phyloP scores from a whole-genome alignment of 2,888 invertebrate genomes.

The Uropetala carovei region DNA sequence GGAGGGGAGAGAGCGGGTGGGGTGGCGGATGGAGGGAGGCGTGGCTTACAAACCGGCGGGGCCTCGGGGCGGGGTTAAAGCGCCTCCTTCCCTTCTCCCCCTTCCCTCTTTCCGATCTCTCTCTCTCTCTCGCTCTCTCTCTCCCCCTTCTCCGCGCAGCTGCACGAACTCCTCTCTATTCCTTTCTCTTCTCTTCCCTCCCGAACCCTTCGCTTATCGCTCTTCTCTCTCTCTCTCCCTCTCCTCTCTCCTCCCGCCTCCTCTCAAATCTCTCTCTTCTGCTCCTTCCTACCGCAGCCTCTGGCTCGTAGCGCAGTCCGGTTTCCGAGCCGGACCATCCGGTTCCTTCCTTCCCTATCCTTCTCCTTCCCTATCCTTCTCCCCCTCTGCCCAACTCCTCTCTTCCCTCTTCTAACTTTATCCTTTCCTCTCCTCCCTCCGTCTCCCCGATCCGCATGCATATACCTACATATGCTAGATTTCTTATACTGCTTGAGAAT shows the following conservation, averaged over 20 bases:
- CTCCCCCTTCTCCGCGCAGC: constrained; percentile 38
- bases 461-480: not conserved
- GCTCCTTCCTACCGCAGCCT: constrained; percentile 4
- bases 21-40: constrained; percentile 28
- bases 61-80: constrained; percentile 64
- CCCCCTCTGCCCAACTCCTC: not conserved
- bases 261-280: not conserved
- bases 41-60: constrained; percentile 63
- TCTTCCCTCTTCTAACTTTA: not conserved
- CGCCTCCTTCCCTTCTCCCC: not conserved
- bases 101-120: not conserved
- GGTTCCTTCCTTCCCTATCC: constrained; percentile 41
- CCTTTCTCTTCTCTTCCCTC: not conserved
- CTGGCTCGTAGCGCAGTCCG: constrained; percentile 44
- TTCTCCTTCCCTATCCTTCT: constrained; percentile 12
- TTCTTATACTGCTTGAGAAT: not conserved
- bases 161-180: constrained; percentile 36
- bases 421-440: not conserved
- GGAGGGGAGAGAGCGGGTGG: not conserved
- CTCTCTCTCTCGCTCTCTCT: not conserved
- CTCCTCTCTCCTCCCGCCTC: not conserved
- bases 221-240: not conserved
- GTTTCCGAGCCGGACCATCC: constrained; percentile 62
- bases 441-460: not conserved
- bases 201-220: not conserved